These are phyloP conservation scores for Acridotheres tristis DNA, from an alignment of 2,797 vertebrate genomes.

Conservation along the genomic window DNA sequence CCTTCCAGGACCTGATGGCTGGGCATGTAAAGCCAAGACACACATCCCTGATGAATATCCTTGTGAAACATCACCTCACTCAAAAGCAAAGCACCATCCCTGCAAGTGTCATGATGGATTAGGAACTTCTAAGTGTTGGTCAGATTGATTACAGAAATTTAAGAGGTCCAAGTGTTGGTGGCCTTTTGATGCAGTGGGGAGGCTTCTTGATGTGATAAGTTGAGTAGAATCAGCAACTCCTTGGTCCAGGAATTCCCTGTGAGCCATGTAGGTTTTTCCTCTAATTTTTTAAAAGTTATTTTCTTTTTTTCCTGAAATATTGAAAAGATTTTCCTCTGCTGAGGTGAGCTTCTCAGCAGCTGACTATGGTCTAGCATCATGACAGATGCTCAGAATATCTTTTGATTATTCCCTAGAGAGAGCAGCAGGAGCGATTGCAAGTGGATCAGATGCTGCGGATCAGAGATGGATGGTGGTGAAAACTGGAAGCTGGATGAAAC, in stretches of 20 bases:
- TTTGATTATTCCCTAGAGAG: constrained; percentile 57
- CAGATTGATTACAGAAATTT: not conserved
- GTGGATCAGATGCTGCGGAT: constrained; percentile 27
- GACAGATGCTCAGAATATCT: constrained; percentile 6
- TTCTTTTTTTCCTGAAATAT: not conserved
- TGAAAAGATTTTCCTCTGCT: not conserved
- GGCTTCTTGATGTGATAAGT: not conserved
- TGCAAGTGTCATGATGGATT: not conserved
- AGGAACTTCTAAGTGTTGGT: not conserved
- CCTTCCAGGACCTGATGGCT: not conserved
- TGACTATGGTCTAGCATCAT: not conserved
- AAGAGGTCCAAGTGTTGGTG: not conserved
- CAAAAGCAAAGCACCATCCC: not conserved
- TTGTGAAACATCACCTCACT: not conserved
- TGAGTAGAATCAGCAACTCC: not conserved
- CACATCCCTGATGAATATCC: fast-evolving
- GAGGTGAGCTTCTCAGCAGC: not conserved
- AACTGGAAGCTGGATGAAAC: constrained; percentile 78
- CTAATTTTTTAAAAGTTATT: not conserved
- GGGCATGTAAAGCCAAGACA: not conserved
- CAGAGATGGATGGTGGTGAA: constrained; percentile 77
- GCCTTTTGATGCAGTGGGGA: not conserved
- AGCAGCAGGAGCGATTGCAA: not conserved
- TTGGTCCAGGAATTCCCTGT: not conserved
- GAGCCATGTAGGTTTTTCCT: not conserved